A percentile compares a stretch with the other conserved stretches of the same genome.
Conservation (phyloP, 2,797 vertebrate genomes). For the Ibycter americanus region DNA sequence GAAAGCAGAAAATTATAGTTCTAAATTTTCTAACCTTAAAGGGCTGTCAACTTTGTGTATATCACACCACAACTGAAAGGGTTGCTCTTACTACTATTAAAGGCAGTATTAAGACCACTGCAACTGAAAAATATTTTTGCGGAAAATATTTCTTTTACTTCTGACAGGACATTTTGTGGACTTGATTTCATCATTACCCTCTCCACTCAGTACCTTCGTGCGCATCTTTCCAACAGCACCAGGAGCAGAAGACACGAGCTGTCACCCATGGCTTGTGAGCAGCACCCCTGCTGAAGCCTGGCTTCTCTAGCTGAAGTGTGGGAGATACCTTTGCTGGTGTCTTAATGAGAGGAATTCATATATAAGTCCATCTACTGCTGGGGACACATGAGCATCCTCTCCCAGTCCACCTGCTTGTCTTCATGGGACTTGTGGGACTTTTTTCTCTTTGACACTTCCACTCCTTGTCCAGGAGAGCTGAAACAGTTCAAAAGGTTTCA, state of each 20-base stretch:
- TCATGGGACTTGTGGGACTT: not conserved
- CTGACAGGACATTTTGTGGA: not conserved
- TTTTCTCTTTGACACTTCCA: not conserved
- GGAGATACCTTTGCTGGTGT: not conserved
- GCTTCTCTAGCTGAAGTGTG: not conserved
- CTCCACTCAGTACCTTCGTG: not conserved
- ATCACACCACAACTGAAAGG: not conserved
- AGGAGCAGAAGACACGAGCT: accelerated
- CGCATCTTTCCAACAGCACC: not conserved
- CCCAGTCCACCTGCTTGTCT: not conserved
- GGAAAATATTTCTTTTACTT: not conserved
- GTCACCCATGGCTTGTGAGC: not conserved
- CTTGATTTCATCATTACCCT: not conserved
- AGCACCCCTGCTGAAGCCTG: not conserved
- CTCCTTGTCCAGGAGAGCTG: not conserved
- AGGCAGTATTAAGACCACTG: not conserved
- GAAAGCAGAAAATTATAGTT: not conserved
- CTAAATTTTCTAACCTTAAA: not conserved
- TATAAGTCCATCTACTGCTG: accelerated
- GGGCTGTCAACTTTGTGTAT: not conserved
- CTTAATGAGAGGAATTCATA: not conserved
- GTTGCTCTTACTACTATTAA: not conserved
- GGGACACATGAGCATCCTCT: not conserved
- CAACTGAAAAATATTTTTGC: accelerated
- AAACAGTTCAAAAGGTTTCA: not conserved